A percentile compares a stretch with the other conserved stretches of the same genome.
Evolutionary conservation across 1,140 invertebrate species (phyloP).

Genomic region (Philotrypesis tridentata): DNA sequence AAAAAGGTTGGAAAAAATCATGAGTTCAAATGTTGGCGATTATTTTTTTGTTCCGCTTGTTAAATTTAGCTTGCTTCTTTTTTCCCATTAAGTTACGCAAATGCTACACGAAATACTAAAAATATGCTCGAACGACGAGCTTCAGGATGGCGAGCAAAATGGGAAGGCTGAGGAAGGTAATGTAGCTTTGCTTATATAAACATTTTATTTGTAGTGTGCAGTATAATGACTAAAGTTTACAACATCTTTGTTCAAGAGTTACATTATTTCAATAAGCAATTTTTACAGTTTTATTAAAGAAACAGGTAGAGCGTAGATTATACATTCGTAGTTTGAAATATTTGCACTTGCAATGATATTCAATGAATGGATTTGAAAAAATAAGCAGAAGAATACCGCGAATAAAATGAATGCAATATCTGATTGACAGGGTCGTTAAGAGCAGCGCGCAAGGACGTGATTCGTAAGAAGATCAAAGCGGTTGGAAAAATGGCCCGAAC

Average conservation of each 20-base stretch:
- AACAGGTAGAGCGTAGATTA: too few relatives aligned
- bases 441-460: constrained; percentile 26
- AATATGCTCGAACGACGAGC: constrained; percentile 99
- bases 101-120: constrained; percentile 99
- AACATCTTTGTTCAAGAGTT: too few relatives aligned
- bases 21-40: background rate
- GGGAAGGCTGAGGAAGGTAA: constrained; percentile 72
- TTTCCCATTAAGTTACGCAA: constrained; percentile 89
- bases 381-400: too few relatives aligned
- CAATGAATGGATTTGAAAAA: too few relatives aligned
- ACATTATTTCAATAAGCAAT: too few relatives aligned
- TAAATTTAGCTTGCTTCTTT: background rate
- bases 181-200: too few relatives aligned
- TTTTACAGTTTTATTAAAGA: too few relatives aligned
- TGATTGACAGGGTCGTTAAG: background rate
- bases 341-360: too few relatives aligned
- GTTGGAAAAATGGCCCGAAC: constrained; percentile 36
- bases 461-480: constrained; percentile 40
- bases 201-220: too few relatives aligned
- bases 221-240: too few relatives aligned
- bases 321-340: too few relatives aligned
- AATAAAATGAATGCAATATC: background rate
- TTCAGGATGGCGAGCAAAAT: constrained; percentile 95
- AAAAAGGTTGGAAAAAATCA: constrained; percentile 84
- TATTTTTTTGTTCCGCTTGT: background rate